Base-by-base conservation (phyloP, 2,797 vertebrate genomes). In the Pseudomugil gertrudae region DNA sequence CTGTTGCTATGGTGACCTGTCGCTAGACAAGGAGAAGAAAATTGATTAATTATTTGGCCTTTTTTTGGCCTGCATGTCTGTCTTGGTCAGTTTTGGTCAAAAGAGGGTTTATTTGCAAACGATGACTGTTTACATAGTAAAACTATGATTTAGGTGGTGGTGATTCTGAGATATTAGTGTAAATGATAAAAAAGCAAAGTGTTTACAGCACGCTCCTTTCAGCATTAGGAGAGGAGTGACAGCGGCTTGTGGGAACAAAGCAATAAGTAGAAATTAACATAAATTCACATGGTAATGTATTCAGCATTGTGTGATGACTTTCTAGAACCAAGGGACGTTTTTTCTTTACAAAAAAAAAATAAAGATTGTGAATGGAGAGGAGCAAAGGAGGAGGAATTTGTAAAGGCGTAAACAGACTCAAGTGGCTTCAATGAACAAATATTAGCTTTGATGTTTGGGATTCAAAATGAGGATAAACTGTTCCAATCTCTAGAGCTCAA, bases 231-330 rank as follows among this genome's bases (percentile, higher is more conserved):
- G 76, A 45, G 58, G 76, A 79, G 79, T 82, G 82, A 82, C 87
- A 86, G 83, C 77, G 69, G 84, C 83, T 91, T 69, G 78, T 81
- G 70, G 78, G 78, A 91, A 84, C 70, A 79, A 85, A 83, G 84
- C 84, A 89, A 87, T 86, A 84, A 81, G 83, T 78, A 55, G 65
- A 57, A 76, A 91, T 92, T 86, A 69, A 82, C 87, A 92, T 91
- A 89, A 76, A 85, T 86, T 91, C 74, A 83, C 59, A 93, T 92
- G 85, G 76, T 89, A 92, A 94, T 94, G 70, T 88, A 89, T 87
- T 89, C 80, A 63, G 78, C 74, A 79, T 75, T 54, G 67, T 84
- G 82, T 74, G 74, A 84, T 70, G 83, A 81, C 78, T 84, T 84
- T 63, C 68, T 64, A 61, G 53, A 80, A 80, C 81, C 77, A 69